A percentile compares a stretch with the other conserved stretches of the same genome.
These are phyloP conservation scores for Siderastrea radians DNA, from an alignment of 92 coral and sea anemone species.

Conservation along the genomic window DNA sequence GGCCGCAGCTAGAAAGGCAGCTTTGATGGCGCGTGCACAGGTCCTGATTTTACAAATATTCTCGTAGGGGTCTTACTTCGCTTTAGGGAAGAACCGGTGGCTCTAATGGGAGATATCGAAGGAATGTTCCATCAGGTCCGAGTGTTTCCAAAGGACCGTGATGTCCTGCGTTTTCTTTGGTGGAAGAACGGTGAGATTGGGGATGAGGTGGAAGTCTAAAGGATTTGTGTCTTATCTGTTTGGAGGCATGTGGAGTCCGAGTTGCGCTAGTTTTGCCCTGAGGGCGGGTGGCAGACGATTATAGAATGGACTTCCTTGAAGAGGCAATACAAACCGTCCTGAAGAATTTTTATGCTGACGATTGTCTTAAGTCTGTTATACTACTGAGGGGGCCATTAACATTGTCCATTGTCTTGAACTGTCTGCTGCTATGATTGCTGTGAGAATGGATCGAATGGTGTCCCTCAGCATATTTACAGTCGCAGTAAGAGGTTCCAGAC, in stretches of 20 bases:
- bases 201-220: slow-evolving; percentile 16
- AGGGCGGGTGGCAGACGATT: slow-evolving; percentile 15
- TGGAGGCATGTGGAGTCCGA: slow-evolving; percentile 25
- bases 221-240: slow-evolving; percentile 34
- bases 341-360: slow-evolving; percentile 46
- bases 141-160: slow-evolving; percentile 52
- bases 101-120: slow-evolving; percentile 48
- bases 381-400: slow-evolving; percentile 21
- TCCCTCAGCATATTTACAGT: slow-evolving; percentile 27
- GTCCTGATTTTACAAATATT: not conserved
- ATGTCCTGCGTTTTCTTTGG: slow-evolving; percentile 52
- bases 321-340: slow-evolving; percentile 34
- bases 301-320: slow-evolving; percentile 25
- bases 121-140: slow-evolving; percentile 63
- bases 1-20: not conserved
- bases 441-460: slow-evolving; percentile 31
- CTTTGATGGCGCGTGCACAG: slow-evolving; percentile 7
- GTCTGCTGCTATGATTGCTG: slow-evolving; percentile 43
- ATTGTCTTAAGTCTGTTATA: slow-evolving; percentile 43
- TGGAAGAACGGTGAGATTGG: slow-evolving; percentile 52
- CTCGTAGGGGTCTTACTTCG: too few species aligned
- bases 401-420: slow-evolving; percentile 13
- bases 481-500: slow-evolving; percentile 40
- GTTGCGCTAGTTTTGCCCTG: slow-evolving; percentile 29
- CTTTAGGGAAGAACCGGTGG: not conserved